phyloP scores from a whole-genome alignment of 2,888 invertebrate species.

The Caenorhabditis afra region DNA sequence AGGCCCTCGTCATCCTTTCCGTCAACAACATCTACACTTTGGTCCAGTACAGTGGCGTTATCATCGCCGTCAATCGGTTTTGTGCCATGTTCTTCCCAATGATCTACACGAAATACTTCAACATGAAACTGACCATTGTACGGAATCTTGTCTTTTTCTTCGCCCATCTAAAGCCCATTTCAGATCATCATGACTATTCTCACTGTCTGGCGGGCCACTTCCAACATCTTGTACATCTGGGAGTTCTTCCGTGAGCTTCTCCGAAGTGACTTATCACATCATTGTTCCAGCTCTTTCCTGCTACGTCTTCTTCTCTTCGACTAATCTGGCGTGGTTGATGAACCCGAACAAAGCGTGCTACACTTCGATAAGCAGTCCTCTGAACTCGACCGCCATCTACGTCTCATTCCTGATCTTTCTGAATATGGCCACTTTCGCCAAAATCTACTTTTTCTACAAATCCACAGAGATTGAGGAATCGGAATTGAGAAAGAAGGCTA shows the following conservation, averaged over 20 bases:
- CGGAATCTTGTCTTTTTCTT: not conserved
- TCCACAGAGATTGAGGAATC: not conserved
- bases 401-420: not conserved
- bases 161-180: not conserved
- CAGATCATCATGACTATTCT: too few relatives aligned
- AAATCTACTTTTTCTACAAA: slow-evolving; percentile 39
- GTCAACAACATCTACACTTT: slow-evolving; percentile 17
- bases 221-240: too few relatives aligned
- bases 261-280: too few relatives aligned
- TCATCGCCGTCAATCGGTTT: slow-evolving; percentile 38
- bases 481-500: slow-evolving; percentile 5
- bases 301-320: too few relatives aligned
- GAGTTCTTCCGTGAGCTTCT: too few relatives aligned
- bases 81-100: slow-evolving; percentile 35
- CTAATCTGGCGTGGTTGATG: slow-evolving; percentile 26
- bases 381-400: slow-evolving; percentile 9
- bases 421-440: slow-evolving; percentile 23
- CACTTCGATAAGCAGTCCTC: not conserved
- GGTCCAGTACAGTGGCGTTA: slow-evolving; percentile 19
- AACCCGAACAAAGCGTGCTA: too few relatives aligned
- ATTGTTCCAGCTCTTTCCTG: too few relatives aligned
- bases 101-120: slow-evolving; percentile 25
- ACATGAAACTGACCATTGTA: slow-evolving; percentile 18
- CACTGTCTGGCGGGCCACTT: too few relatives aligned
- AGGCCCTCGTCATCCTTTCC: slow-evolving; percentile 9